Conservation (phyloP, 2,797 vertebrate genomes). For the Tarsius wallacei region DNA sequence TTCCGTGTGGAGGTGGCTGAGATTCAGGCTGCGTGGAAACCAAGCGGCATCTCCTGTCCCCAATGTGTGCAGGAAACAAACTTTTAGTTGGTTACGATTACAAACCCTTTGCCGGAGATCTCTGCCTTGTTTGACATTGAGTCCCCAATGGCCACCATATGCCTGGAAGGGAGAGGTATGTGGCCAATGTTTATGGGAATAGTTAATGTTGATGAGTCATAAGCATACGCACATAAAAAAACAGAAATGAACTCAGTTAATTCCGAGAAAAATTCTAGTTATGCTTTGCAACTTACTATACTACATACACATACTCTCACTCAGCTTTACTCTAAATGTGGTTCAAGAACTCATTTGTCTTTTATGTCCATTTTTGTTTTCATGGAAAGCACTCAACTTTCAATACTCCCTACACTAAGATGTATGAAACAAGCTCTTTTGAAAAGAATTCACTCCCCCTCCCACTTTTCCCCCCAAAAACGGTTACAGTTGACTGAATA, state of each 20-base stretch:
- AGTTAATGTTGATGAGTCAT: neutral
- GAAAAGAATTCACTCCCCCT: neutral
- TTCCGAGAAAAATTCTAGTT: conserved; percentile 9
- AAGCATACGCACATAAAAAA: neutral
- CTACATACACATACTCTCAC: neutral
- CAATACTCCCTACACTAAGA: neutral
- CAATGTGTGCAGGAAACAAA: neutral
- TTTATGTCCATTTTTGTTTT: conserved; percentile 23
- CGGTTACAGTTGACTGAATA: neutral
- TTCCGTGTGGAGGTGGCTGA: neutral
- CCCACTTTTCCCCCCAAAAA: neutral
- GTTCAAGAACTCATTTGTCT: conserved; percentile 9
- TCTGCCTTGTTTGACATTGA: neutral
- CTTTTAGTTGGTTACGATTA: neutral
- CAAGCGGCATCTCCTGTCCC: neutral
- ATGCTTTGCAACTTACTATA: neutral
- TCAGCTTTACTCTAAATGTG: neutral
- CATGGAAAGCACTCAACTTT: conserved; percentile 36
- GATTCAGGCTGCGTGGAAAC: neutral
- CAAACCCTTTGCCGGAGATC: neutral
- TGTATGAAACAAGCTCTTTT: conserved; percentile 44
- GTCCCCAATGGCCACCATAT: neutral
- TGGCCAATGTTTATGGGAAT: neutral
- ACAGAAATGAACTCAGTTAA: neutral
- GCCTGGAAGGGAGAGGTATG: neutral